A percentile compares a stretch with the other conserved stretches of the same genome.
phyloP scores from a whole-genome alignment of 2,113 vertebrate species.

The Zootoca vivipara region DNA sequence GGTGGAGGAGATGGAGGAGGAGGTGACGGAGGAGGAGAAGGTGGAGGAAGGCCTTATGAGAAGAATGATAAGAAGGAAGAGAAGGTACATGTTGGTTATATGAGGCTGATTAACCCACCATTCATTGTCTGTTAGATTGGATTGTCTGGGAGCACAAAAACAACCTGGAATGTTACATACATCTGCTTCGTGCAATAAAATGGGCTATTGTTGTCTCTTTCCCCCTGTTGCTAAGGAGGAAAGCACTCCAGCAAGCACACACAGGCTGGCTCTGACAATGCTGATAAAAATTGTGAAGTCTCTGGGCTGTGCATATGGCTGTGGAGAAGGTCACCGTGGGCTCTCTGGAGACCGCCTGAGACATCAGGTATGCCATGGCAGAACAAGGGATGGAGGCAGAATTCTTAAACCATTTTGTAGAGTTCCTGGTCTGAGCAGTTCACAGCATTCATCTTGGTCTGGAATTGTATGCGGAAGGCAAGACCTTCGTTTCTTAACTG shows the following conservation, averaged over 20 bases:
- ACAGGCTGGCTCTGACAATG: slow-evolving; percentile 95
- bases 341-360: slow-evolving; percentile 96
- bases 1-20: slow-evolving; percentile 74
- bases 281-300: slow-evolving; percentile 99
- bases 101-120: no score
- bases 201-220: not conserved
- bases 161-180: not conserved
- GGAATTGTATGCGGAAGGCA: not conserved
- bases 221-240: slow-evolving; percentile 80
- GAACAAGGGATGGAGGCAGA: slow-evolving; percentile 79
- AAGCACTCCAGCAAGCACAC: slow-evolving; percentile 82
- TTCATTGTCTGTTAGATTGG: not conserved
- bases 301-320: slow-evolving; percentile 96
- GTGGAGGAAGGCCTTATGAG: slow-evolving; percentile 83
- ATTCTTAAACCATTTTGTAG: slow-evolving; percentile 58
- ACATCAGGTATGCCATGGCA: slow-evolving; percentile 90
- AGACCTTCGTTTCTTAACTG: not conserved
- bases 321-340: slow-evolving; percentile 97
- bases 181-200: slow-evolving; percentile 1
- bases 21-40: slow-evolving; percentile 73
- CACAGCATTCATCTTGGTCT: not conserved
- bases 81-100: slow-evolving; percentile 70
- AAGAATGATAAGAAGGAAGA: slow-evolving; percentile 90
- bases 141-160: not conserved
- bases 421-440: not conserved